phyloP scores from a whole-genome alignment of 2,113 vertebrate species.

The Talpa occidentalis region DNA sequence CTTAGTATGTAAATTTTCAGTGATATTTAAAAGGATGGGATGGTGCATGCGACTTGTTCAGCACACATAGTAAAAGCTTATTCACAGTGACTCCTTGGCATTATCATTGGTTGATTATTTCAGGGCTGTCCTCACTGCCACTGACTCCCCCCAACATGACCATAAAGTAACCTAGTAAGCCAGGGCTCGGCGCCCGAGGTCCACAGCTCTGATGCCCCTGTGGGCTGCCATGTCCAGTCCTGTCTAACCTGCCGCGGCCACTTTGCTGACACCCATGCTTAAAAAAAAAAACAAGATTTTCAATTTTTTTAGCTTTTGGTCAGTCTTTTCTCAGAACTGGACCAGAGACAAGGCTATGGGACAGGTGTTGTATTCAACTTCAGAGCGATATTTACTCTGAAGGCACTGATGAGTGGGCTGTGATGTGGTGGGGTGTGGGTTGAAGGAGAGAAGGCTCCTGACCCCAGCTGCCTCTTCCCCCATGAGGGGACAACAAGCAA shows the following conservation, averaged over 20 bases:
- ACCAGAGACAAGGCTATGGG: neutral
- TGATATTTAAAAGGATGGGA: neutral
- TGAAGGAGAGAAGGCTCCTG: neutral
- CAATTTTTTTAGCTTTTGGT: neutral
- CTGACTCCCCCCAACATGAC: neutral
- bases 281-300: too few species aligned
- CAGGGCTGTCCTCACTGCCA: neutral
- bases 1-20: neutral
- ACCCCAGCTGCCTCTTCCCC: too few species aligned
- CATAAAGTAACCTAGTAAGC: too few species aligned
- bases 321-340: neutral
- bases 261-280: neutral
- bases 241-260: neutral
- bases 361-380: neutral
- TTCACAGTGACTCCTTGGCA: neutral
- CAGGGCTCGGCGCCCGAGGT: neutral
- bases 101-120: neutral
- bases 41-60: neutral
- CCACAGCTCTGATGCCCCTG: accelerated
- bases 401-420: accelerated
- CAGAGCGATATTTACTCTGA: neutral
- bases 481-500: neutral
- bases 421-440: neutral
- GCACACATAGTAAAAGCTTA: neutral
- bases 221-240: neutral